Evolutionary conservation across 2,113 vertebrate species (phyloP).

Genomic region (Poecilia latipinna): DNA sequence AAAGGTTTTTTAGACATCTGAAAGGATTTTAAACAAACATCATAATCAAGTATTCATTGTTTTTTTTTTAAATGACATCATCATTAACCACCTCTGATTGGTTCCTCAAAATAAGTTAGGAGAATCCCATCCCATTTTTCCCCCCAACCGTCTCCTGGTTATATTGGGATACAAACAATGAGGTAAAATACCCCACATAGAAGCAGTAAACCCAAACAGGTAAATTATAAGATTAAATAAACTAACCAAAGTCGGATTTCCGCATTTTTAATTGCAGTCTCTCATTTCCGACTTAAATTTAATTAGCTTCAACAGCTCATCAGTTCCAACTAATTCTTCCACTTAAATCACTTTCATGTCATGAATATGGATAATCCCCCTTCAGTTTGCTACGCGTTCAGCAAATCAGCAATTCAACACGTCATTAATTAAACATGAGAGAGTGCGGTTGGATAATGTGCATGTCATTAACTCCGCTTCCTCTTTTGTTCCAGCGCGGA

Average conservation of each 20-base stretch:
- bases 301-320: background rate
- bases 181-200: background rate
- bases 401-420: constrained; percentile 30
- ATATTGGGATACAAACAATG: background rate
- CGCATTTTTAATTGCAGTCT: background rate
- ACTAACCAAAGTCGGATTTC: background rate
- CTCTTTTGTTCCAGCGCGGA: constrained; percentile 85
- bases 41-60: background rate
- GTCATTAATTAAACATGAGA: constrained; percentile 47
- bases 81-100: background rate
- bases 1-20: too few relatives aligned
- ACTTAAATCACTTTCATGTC: constrained; percentile 14
- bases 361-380: constrained; percentile 29
- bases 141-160: too few relatives aligned
- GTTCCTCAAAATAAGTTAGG: background rate
- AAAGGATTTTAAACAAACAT: background rate
- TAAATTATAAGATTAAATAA: background rate
- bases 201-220: background rate
- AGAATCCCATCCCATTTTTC: background rate
- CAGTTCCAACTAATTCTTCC: background rate
- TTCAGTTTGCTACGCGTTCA: constrained; percentile 25
- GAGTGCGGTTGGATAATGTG: constrained; percentile 33
- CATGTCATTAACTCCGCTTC: constrained; percentile 40
- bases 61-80: background rate
- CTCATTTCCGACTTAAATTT: background rate